These are phyloP conservation scores for Corythaeola cristata DNA, from an alignment of 2,113 vertebrate genomes.

Conservation along the genomic window DNA sequence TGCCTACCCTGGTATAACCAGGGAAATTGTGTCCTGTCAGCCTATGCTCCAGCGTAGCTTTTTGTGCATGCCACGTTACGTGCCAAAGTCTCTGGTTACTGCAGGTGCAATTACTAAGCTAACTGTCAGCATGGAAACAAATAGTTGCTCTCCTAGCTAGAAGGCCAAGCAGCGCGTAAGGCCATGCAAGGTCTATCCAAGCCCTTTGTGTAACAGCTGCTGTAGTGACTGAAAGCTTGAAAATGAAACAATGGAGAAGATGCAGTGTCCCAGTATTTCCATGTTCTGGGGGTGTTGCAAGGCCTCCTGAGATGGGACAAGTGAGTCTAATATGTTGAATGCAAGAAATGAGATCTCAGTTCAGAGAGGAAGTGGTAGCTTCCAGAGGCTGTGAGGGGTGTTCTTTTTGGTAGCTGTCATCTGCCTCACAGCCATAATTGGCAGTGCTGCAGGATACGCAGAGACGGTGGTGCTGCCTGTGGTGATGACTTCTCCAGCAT, in stretches of 20 bases:
- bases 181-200: background rate
- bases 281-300: background rate
- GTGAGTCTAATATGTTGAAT: background rate
- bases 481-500: too few relatives aligned
- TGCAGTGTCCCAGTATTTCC: background rate
- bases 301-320: background rate
- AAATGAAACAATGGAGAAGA: background rate
- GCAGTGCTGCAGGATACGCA: background rate
- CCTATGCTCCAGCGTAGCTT: background rate
- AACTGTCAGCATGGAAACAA: background rate
- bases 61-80: background rate
- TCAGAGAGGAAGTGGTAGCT: background rate
- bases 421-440: background rate
- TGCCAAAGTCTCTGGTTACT: background rate
- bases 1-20: background rate
- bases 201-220: background rate
- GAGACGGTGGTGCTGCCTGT: background rate
- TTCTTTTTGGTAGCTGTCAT: background rate
- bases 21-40: background rate
- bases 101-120: background rate
- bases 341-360: background rate
- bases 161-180: background rate
- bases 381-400: fast-evolving
- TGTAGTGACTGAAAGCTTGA: background rate
- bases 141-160: background rate